Conservation (phyloP, 2,888 invertebrate genomes). For the Melipona beecheii region DNA sequence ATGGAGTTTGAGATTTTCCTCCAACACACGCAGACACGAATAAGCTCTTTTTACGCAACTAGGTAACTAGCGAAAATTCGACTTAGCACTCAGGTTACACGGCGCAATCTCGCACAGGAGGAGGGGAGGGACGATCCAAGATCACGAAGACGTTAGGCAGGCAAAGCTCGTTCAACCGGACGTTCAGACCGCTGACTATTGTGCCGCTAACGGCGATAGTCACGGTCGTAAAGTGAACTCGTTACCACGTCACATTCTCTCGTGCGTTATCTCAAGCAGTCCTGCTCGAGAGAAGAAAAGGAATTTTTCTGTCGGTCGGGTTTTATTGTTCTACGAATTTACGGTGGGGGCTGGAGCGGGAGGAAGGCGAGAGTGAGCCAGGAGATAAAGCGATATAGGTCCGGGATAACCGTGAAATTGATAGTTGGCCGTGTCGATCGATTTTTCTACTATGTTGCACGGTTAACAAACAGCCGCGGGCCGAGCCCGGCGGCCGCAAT, state of each 20-base stretch:
- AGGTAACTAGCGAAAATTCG: too few species aligned
- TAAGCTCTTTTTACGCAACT: too few species aligned
- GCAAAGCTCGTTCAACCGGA: not conserved
- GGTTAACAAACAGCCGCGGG: slow-evolving; percentile 32
- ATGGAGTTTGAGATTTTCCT: too few species aligned
- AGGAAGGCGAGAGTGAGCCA: slow-evolving; percentile 24
- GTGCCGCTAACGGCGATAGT: slow-evolving; percentile 41
- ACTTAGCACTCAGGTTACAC: too few species aligned
- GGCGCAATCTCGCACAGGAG: too few species aligned
- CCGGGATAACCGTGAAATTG: slow-evolving; percentile 63
- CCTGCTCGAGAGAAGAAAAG: not conserved
- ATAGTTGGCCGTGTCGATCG: slow-evolving; percentile 31
- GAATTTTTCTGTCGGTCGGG: slow-evolving; percentile 26
- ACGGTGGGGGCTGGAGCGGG: slow-evolving; percentile 15
- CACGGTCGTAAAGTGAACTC: slow-evolving; percentile 61
- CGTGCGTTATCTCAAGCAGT: slow-evolving; percentile 17
- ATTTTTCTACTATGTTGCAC: slow-evolving; percentile 9
- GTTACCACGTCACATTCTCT: slow-evolving; percentile 52
- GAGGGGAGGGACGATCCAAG: not conserved
- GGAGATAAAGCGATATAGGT: slow-evolving; percentile 47
- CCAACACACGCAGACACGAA: too few species aligned
- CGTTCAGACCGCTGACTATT: not conserved
- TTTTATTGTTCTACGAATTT: slow-evolving; percentile 49
- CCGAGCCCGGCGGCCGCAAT: too few species aligned
- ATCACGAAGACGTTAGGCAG: not conserved